Evolutionary conservation across 2,113 vertebrate species (phyloP), one percentile per base, ranked within the genome.

Genomic region (Ramphastos sulfuratus): DNA sequence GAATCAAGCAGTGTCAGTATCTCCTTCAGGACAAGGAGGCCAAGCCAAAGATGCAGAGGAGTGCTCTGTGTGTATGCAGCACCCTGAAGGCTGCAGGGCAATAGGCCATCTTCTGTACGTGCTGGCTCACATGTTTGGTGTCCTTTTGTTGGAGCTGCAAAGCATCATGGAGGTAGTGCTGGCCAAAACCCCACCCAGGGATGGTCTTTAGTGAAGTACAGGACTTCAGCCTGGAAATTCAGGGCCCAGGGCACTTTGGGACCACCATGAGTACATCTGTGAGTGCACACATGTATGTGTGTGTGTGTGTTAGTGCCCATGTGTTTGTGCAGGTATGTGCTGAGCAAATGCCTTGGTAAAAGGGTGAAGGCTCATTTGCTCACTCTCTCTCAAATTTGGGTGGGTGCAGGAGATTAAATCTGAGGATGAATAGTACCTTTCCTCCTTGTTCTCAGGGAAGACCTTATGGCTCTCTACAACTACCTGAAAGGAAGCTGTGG

Each of bases 181-280:
- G 67, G 63, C 54, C 79, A 93, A 42, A 82, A 87, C 12, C 35
- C 58, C 61, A 67, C 71, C n/a, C 75, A 21, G 63, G 30, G 69
- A 59, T 27, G 39, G 25, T 27, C 25, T n/a, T 54, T 2, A 2
- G 61, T 1, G 1, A 48, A 74, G 18, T 2, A 0, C 0, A 2
- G 37, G 54, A 19, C 35, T 7, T 7, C n/a, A 82, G 48, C n/a
- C 30, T 3, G 12, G 16, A 61, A 61, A 20, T 30, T 37, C 27
- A n/a, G 56, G 74, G 67, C 44, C 19, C 15, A 9, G n/a, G 17
- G 9, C 39, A 23, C 24, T 19, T 25, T 0, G 8, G 37, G 48
- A 73, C n/a, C 35, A n/a, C 42, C 27, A 28, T 0, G 7, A 58
- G 14, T 6, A 31, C 7, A 2, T 59, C n/a, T 44, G 15, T n/a